Evolutionary conservation across 2,113 vertebrate genomes (phyloP), one percentile per base, ranked within the genome.

Genomic region (Boleophthalmus pectinirostris): DNA sequence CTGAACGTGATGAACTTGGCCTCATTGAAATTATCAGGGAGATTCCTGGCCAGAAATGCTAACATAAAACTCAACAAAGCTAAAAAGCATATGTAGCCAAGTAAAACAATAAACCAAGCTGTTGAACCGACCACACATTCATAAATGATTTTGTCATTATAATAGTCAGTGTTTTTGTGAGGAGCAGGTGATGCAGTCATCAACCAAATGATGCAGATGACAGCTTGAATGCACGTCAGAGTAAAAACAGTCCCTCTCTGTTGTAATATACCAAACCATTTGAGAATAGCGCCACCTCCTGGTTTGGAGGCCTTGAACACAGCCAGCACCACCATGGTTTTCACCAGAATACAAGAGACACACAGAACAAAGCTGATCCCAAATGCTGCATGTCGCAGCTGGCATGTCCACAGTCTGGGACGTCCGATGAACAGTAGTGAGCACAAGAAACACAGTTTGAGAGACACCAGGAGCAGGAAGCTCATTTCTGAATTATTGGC

Each of bases 1-100:
- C 91, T 93, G 68, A 92, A 92, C 0, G 90, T 90, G 60, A 92
- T 90, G 24, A 88, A 68, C 64, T 90, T 90, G 33, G 90, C 88
- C 69, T 92, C 90, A 57, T 90, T 92, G 47, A 89, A 90, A 72
- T 87, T 85, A 64, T 90, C 88, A 33, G 89, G 91, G 53, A 91
- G 89, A 21, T 90, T 91, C 38, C 89, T 73, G 0, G 87, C 85
- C 3, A 92, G 46, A 43, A 91, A 90, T 0, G 90, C 90, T 47
- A 90, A 61, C 8, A 91, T 12, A 45, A 89, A 86, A 20, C 61
- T 64, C 18, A 64, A 11, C 3, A 64, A 3, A 64, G 61, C 61
- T 6, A 64, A 64, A 8, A 64, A 64, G 3, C 61, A 33, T 38
- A 90, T 90, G 71, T 90, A 90, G 3, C 76, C 82, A 13, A 88